Conservation (phyloP, 2,113 vertebrate species). For the Pterocles orientalis region DNA sequence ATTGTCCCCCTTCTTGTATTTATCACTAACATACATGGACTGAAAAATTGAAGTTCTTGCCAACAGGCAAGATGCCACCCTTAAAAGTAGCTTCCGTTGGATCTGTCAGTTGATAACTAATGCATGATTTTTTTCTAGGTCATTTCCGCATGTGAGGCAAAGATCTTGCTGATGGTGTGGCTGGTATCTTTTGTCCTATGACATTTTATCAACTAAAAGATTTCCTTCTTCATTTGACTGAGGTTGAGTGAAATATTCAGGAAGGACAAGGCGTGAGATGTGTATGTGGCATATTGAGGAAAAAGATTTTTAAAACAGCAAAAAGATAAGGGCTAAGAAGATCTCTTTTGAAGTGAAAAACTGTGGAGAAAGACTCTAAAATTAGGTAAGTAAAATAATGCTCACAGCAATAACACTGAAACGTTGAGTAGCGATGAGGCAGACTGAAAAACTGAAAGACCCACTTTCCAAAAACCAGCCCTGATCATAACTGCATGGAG, state of each 20-base stretch:
- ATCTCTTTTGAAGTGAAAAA: background rate
- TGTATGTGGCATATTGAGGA: background rate
- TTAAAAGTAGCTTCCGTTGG: conserved; percentile 1
- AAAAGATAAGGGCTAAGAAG: background rate
- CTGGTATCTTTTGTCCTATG: background rate
- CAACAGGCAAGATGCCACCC: conserved; percentile 3
- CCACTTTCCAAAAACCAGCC: background rate
- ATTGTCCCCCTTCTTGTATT: background rate
- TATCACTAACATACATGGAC: background rate
- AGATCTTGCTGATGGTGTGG: background rate
- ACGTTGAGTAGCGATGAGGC: background rate
- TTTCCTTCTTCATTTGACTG: background rate
- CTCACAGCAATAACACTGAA: background rate
- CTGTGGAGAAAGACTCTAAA: background rate
- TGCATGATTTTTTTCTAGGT: conserved; percentile 2
- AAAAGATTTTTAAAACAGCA: background rate
- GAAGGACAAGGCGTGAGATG: background rate
- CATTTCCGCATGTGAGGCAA: conserved; percentile 1
- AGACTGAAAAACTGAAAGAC: background rate
- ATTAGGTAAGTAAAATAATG: background rate
- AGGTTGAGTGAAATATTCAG: background rate
- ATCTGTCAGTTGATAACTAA: conserved; percentile 30
- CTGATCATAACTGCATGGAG: background rate
- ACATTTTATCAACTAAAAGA: background rate
- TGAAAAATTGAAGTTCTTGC: conserved; percentile 22